Evolutionary conservation across 2,888 invertebrate genomes (phyloP).

Genomic region (Drosophila rubida): DNA sequence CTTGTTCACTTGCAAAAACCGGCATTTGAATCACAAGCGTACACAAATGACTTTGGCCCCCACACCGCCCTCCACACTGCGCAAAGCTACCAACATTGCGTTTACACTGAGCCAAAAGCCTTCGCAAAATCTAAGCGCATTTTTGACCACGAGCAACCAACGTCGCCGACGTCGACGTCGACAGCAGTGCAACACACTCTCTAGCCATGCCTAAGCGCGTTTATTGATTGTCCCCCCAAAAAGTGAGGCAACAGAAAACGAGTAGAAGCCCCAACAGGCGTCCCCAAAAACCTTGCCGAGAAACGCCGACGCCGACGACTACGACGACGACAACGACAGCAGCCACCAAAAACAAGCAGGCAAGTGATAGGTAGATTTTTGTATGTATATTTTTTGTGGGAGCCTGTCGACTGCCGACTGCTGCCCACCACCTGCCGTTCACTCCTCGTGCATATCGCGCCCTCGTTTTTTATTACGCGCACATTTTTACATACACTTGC

Average conservation of each 20-base stretch:
- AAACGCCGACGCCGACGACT: constrained; percentile 46
- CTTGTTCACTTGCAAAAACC: constrained; percentile 52
- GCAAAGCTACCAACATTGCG: not conserved
- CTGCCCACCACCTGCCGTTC: constrained; percentile 36
- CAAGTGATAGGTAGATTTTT: constrained; percentile 76
- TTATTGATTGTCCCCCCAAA: constrained; percentile 69
- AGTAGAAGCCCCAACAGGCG: constrained; percentile 53
- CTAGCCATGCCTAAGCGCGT: constrained; percentile 57
- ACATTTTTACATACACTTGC: constrained; percentile 79
- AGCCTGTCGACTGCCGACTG: constrained; percentile 52
- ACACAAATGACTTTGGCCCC: constrained; percentile 6
- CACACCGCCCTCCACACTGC: not conserved
- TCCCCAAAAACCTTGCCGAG: constrained; percentile 69
- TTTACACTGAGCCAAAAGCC: not conserved
- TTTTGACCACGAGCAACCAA: constrained; percentile 29
- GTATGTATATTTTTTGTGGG: constrained; percentile 70
- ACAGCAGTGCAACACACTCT: constrained; percentile 26
- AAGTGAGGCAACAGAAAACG: constrained; percentile 24
- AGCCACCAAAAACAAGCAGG: constrained; percentile 17
- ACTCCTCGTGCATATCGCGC: constrained; percentile 72
- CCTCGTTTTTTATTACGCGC: constrained; percentile 80
- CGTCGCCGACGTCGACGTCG: not conserved
- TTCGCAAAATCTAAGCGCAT: constrained; percentile 20
- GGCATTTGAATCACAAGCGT: constrained; percentile 54
- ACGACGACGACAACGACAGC: constrained; percentile 37